phyloP scores from a whole-genome alignment of 2,797 vertebrate genomes.

The Carapus acus region DNA sequence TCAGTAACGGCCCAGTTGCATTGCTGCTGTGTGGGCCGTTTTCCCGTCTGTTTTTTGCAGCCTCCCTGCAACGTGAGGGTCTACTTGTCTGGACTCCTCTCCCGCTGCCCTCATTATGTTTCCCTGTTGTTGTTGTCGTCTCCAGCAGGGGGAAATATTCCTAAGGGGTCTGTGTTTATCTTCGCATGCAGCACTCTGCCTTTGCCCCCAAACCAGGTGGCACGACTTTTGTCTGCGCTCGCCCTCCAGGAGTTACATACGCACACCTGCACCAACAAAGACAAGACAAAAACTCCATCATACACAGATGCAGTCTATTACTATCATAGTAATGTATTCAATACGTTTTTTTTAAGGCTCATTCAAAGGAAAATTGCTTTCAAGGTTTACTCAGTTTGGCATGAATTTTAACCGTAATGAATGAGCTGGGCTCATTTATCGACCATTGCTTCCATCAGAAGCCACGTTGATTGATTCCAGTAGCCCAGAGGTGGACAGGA shows the following conservation, averaged over 20 bases:
- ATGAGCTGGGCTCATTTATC: no score
- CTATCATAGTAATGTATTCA: background rate
- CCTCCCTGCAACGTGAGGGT: slow-evolving; percentile 5
- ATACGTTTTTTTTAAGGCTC: background rate
- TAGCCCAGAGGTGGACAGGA: slow-evolving; percentile 15
- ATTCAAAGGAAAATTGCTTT: background rate
- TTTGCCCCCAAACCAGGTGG: slow-evolving; percentile 26
- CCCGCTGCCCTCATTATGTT: slow-evolving; percentile 14
- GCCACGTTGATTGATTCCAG: slow-evolving; percentile 43
- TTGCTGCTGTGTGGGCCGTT: background rate
- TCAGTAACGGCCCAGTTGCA: background rate
- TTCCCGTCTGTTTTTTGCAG: background rate
- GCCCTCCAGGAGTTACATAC: background rate
- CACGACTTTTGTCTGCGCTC: slow-evolving; percentile 29
- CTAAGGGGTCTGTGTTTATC: slow-evolving; percentile 31
- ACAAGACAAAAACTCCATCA: slow-evolving; percentile 4
- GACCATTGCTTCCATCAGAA: slow-evolving; percentile 2
- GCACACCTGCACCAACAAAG: slow-evolving; percentile 14
- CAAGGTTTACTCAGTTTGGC: no score
- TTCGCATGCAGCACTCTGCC: slow-evolving; percentile 32
- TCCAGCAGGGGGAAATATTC: slow-evolving; percentile 26
- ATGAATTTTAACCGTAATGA: no score
- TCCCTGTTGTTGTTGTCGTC: slow-evolving; percentile 21
- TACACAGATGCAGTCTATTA: background rate
- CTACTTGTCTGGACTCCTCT: background rate